Base-by-base conservation (phyloP, 2,888 invertebrate species). In the Esperia sulphurella region DNA sequence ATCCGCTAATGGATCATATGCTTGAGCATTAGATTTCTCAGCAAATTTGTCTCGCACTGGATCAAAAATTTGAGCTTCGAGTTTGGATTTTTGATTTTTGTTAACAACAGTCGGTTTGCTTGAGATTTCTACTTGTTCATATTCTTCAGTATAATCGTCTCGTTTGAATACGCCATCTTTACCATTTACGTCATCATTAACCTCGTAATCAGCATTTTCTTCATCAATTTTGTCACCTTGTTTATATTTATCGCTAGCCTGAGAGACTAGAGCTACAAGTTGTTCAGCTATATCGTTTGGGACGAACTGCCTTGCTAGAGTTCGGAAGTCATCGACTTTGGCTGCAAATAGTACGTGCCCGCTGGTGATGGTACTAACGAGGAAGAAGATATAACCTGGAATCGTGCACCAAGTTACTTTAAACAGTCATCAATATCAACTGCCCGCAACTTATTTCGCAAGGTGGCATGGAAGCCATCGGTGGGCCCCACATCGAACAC, bases 291-390 rank as follows among this genome's bases (percentile, higher is more conserved):
- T 43, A 4, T 60, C 48, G 29, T 59, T 57, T 0, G 78, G 71
- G 0, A 67, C 58, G 1, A 75, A 58, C 51, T 73, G 68, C 13
- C 65, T 70, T 0, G 75, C 76, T 45, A 82, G 49, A 0, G 45
- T 53, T 39, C 57, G 58, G 31, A 82, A 72, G 13, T 80, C 80
- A 0, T 78, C 70, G 2, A 70, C 31, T 13, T 80, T 73, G 0
- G 68, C 74, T 3, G 77, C 67, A 0, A 79, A 48, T 0, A 80
- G 41, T 0, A 76, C 69, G 29, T 67, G 57, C 7, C 51, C 49
- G 12, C 55, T 41, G 8, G 52, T 9, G 7, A 46, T 35, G 14
- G 35, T 31, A 28, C 40, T 35, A 21, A 53, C 4, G 7, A 43
- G 10, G 9, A 45, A 38, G 0, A 46, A 14, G 7, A 54, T 8